Conservation (phyloP, 2,113 vertebrate genomes). For the Marmota monax region DNA sequence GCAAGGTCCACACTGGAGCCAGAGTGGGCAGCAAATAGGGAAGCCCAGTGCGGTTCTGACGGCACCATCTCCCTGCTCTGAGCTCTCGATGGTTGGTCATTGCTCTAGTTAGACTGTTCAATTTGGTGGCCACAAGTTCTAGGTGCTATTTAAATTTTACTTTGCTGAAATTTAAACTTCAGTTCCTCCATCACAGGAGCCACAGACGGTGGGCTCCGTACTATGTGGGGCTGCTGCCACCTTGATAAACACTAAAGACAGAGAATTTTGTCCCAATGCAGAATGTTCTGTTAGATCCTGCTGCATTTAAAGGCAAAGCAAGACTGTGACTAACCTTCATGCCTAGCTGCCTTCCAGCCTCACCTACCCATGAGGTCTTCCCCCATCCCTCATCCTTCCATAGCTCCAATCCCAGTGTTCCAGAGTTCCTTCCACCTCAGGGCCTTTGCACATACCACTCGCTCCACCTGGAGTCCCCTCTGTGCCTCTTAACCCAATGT, state of each 20-base stretch:
- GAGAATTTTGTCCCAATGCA: background rate
- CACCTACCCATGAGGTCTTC: background rate
- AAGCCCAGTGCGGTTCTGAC: background rate
- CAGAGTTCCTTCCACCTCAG: background rate
- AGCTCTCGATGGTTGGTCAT: too few relatives aligned
- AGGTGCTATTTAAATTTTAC: background rate
- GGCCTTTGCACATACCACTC: background rate
- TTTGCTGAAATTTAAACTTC: background rate
- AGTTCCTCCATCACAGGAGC: background rate
- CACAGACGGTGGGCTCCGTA: background rate
- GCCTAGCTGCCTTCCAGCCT: background rate
- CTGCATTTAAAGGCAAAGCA: background rate
- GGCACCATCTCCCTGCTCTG: background rate
- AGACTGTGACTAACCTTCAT: background rate
- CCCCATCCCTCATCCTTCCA: too few relatives aligned
- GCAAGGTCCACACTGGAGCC: background rate
- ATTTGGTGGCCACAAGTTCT: background rate
- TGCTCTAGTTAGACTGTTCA: fast-evolving
- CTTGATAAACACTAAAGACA: fast-evolving
- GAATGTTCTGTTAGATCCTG: background rate
- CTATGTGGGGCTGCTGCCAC: background rate
- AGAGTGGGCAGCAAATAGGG: background rate
- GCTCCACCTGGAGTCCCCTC: background rate
- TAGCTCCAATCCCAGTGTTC: background rate
- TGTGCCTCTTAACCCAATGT: background rate